Evolutionary conservation across 2,113 vertebrate species (phyloP), one percentile per base, ranked within the genome.

Genomic region (Perognathus longimembris): DNA sequence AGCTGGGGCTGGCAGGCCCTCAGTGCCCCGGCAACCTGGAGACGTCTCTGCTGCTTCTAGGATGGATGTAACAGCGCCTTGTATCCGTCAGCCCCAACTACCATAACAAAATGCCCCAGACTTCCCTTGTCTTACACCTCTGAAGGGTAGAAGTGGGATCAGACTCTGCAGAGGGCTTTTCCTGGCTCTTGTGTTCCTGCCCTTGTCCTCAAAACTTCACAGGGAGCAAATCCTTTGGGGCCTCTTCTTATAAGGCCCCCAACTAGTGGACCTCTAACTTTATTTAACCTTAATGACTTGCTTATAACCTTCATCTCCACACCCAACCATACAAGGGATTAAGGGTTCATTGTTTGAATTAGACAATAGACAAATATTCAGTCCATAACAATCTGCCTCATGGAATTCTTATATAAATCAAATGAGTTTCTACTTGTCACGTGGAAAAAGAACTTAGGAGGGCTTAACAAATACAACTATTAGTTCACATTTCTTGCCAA

Each of bases 1-100:
- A 63, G 17, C 34, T 74, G 0, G 11, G 15, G 10, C 4, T 1
- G 0, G 77, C 81, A 54, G 64, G 22, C 20, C 12, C 28, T 50
- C 4, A 0, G 50, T 1, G 0, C 8, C 2, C 54, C 30, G 6
- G 22, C 14, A 4, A 3, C 61, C 38, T 34, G n/a, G 36, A 3
- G 3, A 20, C 0, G 34, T 26, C 11, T 63, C 66, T 8, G 22
- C 40, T 40, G 57, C 38, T n/a, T 12, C 4, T 50, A 70, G 6
- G 59, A 1, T 20, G 18, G 26, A n/a, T 24, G 1, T 6, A 15
- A 18, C 3, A 18, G 28, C 18, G 4, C 40, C 40, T n/a, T 36
- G 21, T 3, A 26, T 30, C 26, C 22, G 30, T 14, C 36, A 34
- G 18, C 30, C 11, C 10, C 30, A n/a, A 21, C 26, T 66, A 59